phyloP scores from a whole-genome alignment of 2,888 invertebrate species.

The Melieria omissa region DNA sequence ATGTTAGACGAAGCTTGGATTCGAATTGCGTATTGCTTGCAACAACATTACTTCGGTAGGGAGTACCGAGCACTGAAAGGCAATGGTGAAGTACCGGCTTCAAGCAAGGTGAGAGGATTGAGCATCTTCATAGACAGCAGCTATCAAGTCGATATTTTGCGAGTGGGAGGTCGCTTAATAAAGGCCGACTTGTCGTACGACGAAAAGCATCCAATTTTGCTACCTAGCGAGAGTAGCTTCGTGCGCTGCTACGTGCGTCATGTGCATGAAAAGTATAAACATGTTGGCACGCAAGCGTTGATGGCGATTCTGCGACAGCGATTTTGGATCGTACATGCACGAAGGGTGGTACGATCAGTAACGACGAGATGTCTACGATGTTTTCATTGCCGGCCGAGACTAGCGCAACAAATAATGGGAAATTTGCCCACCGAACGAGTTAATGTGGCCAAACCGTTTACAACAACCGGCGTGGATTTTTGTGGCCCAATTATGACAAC shows the following conservation, averaged over 20 bases:
- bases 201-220: slow-evolving; percentile 27
- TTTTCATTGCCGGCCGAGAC: slow-evolving; percentile 33
- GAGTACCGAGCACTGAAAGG: background rate
- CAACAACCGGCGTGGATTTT: slow-evolving; percentile 21
- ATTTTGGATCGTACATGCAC: too few relatives aligned
- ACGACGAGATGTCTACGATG: too few relatives aligned
- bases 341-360: too few relatives aligned
- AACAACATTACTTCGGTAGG: background rate
- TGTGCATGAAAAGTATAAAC: slow-evolving; percentile 22
- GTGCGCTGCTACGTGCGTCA: slow-evolving; percentile 13
- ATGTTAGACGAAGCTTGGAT: background rate
- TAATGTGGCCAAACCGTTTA: slow-evolving; percentile 22
- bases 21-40: background rate
- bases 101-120: slow-evolving; percentile 11
- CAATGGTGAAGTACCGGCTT: background rate
- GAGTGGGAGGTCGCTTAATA: slow-evolving; percentile 29
- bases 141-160: slow-evolving; percentile 22
- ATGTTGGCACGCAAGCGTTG: slow-evolving; percentile 29
- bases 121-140: slow-evolving; percentile 27
- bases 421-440: slow-evolving; percentile 32
- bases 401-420: slow-evolving; percentile 46
- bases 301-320: too few relatives aligned
- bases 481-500: slow-evolving; percentile 13
- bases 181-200: slow-evolving; percentile 30
- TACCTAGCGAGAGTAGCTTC: slow-evolving; percentile 9